Conservation (phyloP, 2,888 invertebrate species). For the Amitus sp. region DNA sequence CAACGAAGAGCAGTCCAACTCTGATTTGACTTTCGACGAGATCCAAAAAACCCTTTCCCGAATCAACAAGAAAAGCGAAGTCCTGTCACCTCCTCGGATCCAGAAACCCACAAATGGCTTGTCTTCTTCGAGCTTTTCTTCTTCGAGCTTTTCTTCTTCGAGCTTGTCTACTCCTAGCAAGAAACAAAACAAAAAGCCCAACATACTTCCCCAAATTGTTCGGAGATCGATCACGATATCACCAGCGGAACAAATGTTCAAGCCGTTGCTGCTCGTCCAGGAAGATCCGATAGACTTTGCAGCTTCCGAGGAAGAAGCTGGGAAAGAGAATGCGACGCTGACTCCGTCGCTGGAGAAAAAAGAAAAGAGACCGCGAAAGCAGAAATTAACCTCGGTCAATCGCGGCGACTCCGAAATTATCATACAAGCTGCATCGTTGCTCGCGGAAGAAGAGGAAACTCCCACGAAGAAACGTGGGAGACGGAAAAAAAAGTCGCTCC, state of each 20-base stretch:
- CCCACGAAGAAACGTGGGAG: conserved; percentile 46
- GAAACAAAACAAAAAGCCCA: conserved; percentile 18
- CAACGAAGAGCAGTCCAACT: conserved; percentile 55
- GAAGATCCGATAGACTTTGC: conserved; percentile 23
- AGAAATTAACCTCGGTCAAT: conserved; percentile 59
- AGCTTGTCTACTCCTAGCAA: too few species aligned
- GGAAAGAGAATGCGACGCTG: conserved; percentile 21
- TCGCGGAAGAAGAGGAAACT: conserved; percentile 49
- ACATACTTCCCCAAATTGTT: conserved; percentile 27
- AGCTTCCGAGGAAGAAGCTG: conserved; percentile 10
- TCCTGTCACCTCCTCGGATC: too few species aligned
- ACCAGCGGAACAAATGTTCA: conserved; percentile 21
- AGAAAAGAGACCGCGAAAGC: conserved; percentile 59
- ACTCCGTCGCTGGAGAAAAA: conserved; percentile 35
- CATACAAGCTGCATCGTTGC: conserved; percentile 57
- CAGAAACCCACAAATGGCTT: conserved; percentile 25
- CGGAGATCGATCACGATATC: too few species aligned
- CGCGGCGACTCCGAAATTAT: conserved; percentile 63
- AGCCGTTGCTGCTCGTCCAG: conserved; percentile 21
- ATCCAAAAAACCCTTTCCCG: conserved; percentile 49
- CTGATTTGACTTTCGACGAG: conserved; percentile 61
- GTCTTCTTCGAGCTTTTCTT: too few species aligned
- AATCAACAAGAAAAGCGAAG: conserved; percentile 5
- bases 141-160: too few species aligned
- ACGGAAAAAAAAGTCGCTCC: conserved; percentile 48